Evolutionary conservation across 2,113 vertebrate species (phyloP).

Genomic region (Elachura formosa): DNA sequence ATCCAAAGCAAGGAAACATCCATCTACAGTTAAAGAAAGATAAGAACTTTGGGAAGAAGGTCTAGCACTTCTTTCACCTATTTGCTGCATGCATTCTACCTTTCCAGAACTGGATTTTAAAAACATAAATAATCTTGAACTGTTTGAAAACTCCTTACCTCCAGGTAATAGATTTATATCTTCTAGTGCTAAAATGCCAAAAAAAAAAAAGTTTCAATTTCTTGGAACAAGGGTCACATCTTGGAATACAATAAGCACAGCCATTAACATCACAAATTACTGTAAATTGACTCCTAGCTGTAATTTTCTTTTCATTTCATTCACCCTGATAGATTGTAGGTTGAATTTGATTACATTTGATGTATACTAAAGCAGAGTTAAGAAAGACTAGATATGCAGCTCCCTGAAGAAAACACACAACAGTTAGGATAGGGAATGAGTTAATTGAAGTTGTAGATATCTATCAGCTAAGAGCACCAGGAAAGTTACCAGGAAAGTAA

Average conservation of each 20-base stretch:
- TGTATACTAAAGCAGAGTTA: not conserved
- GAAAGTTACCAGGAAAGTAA: not conserved
- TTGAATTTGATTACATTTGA: not conserved
- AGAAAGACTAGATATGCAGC: not conserved
- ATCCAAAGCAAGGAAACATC: not conserved
- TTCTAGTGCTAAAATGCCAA: not conserved
- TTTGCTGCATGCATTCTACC: not conserved
- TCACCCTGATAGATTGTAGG: not conserved
- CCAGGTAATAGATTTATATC: not conserved
- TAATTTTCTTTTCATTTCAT: slow-evolving; percentile 2
- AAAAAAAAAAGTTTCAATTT: not conserved
- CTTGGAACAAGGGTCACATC: not conserved
- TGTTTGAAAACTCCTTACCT: not conserved
- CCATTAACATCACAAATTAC: not conserved
- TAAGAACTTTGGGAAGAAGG: not conserved
- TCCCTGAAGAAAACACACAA: not conserved
- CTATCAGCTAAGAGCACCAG: not conserved
- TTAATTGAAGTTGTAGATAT: not conserved
- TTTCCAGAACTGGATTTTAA: not conserved
- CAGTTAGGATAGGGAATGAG: not conserved
- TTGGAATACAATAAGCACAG: not conserved
- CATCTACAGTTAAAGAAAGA: not conserved
- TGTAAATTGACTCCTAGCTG: not conserved
- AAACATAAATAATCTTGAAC: not conserved
- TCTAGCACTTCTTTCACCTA: not conserved